These are phyloP conservation scores for Cerceris rybyensis DNA, from an alignment of 2,888 invertebrate species.

Conservation along the genomic window DNA sequence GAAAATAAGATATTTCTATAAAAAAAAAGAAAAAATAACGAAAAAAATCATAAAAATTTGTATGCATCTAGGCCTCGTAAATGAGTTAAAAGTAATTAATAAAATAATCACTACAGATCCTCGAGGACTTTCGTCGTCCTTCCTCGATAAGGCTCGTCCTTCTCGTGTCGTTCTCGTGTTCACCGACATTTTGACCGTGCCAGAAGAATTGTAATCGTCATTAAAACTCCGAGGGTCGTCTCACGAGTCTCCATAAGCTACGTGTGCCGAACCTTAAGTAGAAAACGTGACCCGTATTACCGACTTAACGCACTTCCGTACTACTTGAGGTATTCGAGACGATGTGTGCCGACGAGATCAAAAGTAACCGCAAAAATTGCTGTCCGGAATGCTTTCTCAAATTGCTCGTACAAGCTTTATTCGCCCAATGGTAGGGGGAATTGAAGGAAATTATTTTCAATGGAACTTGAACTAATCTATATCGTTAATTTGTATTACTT, in stretches of 20 bases:
- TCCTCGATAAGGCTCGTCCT: neutral
- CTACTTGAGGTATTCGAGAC: slow-evolving; percentile 1
- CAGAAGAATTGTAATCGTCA: slow-evolving; percentile 26
- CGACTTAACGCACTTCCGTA: slow-evolving; percentile 29
- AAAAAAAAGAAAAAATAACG: too few species aligned
- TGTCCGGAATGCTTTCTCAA: neutral
- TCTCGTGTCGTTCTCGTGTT: neutral
- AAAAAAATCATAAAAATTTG: neutral
- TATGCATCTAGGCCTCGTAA: too few species aligned
- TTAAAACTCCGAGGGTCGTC: slow-evolving; percentile 17
- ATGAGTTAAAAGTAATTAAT: neutral
- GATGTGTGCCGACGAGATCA: neutral
- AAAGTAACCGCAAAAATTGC: slow-evolving; percentile 1
- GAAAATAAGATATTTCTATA: too few species aligned
- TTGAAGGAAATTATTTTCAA: too few species aligned
- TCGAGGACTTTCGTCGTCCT: neutral
- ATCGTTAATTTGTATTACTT: too few species aligned
- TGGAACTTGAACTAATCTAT: too few species aligned
- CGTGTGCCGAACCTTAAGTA: slow-evolving; percentile 50
- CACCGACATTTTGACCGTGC: slow-evolving; percentile 7
- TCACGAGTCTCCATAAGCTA: slow-evolving; percentile 17
- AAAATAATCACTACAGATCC: neutral
- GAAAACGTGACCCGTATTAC: slow-evolving; percentile 39
- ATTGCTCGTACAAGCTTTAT: neutral
- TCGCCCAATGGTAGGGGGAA: neutral